Percentiles rank a stretch among this genome's conserved stretches.
These are phyloP conservation scores for Microtus richardsoni DNA, from an alignment of 2,113 vertebrate genomes.

Conservation along the genomic window DNA sequence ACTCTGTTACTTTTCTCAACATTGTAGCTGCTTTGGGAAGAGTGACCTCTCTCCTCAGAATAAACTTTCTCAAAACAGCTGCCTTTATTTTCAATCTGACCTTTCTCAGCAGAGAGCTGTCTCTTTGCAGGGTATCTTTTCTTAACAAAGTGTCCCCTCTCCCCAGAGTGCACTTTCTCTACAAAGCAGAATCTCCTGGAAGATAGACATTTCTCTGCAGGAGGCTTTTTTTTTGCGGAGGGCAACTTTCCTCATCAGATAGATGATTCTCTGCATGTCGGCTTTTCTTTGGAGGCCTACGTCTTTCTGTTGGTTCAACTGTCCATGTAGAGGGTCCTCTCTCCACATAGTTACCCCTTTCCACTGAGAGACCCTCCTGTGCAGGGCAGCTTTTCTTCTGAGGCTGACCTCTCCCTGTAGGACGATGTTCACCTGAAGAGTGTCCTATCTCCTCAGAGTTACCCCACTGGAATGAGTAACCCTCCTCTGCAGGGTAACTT, in stretches of 20 bases:
- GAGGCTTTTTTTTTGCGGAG: not conserved
- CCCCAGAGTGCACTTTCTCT: not conserved
- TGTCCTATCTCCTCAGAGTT: not conserved
- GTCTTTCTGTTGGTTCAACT: rapidly evolving
- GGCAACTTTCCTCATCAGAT: no score
- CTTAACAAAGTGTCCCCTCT: not conserved
- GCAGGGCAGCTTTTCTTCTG: no score
- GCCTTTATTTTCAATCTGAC: not conserved
- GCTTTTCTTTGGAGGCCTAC: not conserved
- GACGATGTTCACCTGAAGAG: not conserved
- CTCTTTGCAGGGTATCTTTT: not conserved
- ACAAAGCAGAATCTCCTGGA: not conserved
- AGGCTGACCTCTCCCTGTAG: not conserved
- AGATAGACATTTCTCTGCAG: not conserved
- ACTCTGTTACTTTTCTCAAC: not conserved
- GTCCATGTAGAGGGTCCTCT: no score
- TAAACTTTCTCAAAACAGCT: not conserved
- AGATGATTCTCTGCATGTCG: not conserved
- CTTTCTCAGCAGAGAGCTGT: not conserved
- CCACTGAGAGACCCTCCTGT: not conserved
- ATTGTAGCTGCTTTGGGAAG: not conserved
- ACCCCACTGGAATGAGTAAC: not conserved
- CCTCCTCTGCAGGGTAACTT: no score
- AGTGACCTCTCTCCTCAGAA: not conserved
- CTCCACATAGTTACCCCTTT: no score